Evolutionary conservation across 53 echinoderm and acorn worm genomes (phyloP).

Genomic region (Zoroaster sp.): DNA sequence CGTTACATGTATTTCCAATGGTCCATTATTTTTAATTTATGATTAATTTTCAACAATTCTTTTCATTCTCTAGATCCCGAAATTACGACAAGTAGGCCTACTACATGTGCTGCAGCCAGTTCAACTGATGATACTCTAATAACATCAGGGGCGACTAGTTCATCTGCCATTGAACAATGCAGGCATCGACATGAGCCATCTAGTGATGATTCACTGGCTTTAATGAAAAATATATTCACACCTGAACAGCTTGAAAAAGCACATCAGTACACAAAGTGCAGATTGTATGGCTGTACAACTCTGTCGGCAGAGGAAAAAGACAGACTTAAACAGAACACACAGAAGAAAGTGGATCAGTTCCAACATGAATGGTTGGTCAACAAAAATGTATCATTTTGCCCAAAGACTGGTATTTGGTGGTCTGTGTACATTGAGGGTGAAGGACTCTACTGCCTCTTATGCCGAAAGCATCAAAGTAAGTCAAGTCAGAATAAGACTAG

Average conservation of each 20-base stretch:
- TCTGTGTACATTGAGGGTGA: conserved; percentile 6
- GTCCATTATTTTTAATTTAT: too few species aligned
- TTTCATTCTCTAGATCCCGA: too few species aligned
- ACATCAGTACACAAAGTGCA: background rate
- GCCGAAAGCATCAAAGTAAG: background rate
- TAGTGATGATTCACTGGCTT: background rate
- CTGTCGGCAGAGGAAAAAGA: background rate
- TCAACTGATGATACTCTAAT: too few species aligned
- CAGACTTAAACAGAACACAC: background rate
- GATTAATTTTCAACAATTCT: too few species aligned
- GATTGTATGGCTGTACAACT: background rate
- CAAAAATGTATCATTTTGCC: background rate
- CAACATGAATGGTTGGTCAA: background rate
- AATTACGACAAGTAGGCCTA: too few species aligned
- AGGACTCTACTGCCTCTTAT: conserved; percentile 31
- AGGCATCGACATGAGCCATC: too few species aligned
- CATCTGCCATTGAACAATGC: too few species aligned
- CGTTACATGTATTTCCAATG: too few species aligned
- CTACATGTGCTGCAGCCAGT: too few species aligned
- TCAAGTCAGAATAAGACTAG: conserved; percentile 25
- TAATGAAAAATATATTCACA: background rate
- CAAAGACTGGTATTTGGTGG: conserved; percentile 11
- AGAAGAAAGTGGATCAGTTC: background rate
- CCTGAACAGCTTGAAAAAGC: background rate
- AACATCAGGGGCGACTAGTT: too few species aligned